phyloP scores from a whole-genome alignment of 2,888 invertebrate genomes.

The Perizoma flavofasciatum region DNA sequence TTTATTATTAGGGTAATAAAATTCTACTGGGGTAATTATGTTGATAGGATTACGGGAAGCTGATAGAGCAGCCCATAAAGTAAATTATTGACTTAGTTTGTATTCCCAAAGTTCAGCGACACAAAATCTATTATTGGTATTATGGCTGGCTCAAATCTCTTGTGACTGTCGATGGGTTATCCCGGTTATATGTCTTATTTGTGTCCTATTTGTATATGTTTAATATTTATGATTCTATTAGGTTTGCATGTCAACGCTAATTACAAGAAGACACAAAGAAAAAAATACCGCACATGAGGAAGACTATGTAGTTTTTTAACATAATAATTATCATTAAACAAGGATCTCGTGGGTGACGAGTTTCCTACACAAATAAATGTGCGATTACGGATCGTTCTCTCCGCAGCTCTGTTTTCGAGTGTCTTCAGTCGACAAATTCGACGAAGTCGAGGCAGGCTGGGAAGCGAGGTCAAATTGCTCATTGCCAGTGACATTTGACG shows the following conservation, averaged over 20 bases:
- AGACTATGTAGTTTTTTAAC: no score
- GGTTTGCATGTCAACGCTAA: no score
- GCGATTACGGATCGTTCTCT: conserved; percentile 46
- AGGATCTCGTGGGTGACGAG: no score
- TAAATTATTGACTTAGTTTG: conserved; percentile 10
- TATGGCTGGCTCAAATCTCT: not conserved
- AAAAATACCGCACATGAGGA: no score
- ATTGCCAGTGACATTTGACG: conserved; percentile 66
- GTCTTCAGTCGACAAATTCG: conserved; percentile 55
- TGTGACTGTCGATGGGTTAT: conserved; percentile 3
- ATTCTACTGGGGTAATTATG: conserved; percentile 6
- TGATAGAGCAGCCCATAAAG: conserved; percentile 12
- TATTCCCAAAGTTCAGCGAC: conserved; percentile 5
- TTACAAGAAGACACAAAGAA: no score
- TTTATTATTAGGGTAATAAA: conserved; percentile 14
- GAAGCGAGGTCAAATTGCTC: conserved; percentile 57
- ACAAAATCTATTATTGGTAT: conserved; percentile 2
- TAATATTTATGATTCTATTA: no score
- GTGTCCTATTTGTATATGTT: no score
- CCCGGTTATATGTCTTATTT: no score
- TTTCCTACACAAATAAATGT: conserved; percentile 26
- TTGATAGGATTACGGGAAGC: conserved; percentile 14
- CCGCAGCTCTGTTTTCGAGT: conserved; percentile 41
- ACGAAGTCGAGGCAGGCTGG: conserved; percentile 41
- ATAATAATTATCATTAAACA: no score